Percentiles rank a stretch among this genome's conserved stretches.
Conservation (phyloP, 1,140 invertebrate species). For the Penaeus japonicus region DNA sequence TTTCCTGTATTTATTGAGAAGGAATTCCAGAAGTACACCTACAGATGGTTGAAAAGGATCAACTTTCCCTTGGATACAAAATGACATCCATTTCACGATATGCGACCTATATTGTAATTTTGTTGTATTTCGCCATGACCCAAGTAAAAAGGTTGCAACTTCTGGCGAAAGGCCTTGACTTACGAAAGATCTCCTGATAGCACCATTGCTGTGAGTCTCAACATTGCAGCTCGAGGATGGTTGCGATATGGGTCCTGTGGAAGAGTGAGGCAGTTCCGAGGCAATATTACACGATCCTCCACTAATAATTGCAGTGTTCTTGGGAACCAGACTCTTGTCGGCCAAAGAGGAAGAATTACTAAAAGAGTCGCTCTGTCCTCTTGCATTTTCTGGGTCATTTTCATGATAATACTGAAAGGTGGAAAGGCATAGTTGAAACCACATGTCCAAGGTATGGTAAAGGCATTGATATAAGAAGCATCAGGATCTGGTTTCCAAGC, state of each 20-base stretch:
- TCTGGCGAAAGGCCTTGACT: not conserved
- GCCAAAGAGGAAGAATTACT: no score
- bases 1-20: no score
- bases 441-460: not conserved
- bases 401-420: not conserved
- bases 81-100: not conserved
- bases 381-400: no score
- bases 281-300: no score
- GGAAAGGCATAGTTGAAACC: not conserved
- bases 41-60: not conserved
- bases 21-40: no score
- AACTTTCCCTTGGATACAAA: not conserved
- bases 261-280: no score
- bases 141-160: not conserved
- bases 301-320: no score
- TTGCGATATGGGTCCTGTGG: no score
- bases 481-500: no score
- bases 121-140: not conserved
- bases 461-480: no score
- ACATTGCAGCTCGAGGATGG: not conserved
- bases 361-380: no score
- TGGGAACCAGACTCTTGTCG: not conserved
- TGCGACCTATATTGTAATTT: not conserved
- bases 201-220: not conserved
- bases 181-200: not conserved